These are phyloP conservation scores for Steinernema feltiae DNA, from an alignment of 1,140 invertebrate species.

Conservation along the genomic window DNA sequence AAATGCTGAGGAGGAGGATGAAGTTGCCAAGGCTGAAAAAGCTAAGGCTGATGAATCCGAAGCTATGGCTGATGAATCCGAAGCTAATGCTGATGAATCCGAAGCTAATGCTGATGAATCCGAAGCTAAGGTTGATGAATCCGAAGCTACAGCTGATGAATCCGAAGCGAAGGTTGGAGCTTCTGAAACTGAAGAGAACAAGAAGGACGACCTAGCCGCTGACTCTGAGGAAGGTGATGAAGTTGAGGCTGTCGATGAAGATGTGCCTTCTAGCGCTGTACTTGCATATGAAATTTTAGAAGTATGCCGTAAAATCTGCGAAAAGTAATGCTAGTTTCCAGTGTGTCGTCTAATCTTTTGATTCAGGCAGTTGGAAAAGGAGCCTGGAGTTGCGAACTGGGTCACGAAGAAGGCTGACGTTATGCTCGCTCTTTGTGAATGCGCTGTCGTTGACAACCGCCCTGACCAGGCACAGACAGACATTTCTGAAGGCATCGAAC, in stretches of 20 bases:
- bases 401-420: background rate
- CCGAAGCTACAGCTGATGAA: too few relatives aligned
- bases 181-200: too few relatives aligned
- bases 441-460: background rate
- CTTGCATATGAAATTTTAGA: background rate
- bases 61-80: background rate
- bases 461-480: background rate
- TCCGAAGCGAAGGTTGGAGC: too few relatives aligned
- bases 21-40: background rate
- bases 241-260: too few relatives aligned
- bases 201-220: too few relatives aligned
- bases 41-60: background rate
- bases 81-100: too few relatives aligned
- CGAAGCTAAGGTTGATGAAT: too few relatives aligned
- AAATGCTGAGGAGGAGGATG: background rate
- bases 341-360: background rate
- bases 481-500: background rate
- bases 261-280: background rate
- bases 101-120: too few relatives aligned
- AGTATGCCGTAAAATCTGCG: background rate
- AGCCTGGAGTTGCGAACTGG: background rate
- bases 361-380: background rate
- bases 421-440: background rate
- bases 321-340: background rate
- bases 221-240: too few relatives aligned